Base-by-base conservation (phyloP, 2,888 invertebrate species). In the Sericinus montela region DNA sequence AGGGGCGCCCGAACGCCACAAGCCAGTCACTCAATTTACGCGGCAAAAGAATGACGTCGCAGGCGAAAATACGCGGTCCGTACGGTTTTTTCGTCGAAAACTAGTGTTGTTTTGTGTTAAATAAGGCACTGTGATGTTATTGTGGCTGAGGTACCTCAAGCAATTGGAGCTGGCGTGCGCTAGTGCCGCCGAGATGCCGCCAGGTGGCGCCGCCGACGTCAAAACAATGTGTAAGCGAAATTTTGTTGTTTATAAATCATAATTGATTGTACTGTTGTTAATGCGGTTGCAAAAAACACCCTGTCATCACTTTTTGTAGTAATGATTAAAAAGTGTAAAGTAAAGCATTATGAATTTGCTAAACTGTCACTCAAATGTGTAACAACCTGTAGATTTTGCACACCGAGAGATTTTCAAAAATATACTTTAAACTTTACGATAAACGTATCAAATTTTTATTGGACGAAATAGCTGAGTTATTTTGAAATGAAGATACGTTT, bases 21-120 rank as follows among this genome's bases (percentile, higher is more conserved):
- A 65, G 79, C 81, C 88, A 88, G 88, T 88, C 87, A 87, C 84
- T 87, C 83, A 82, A 69, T 73, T 77, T 77, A 75, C 83, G 80
- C 86, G 85, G 84, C 73, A 77, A 85, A 84, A 87, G 87, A 79
- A 86, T 88, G 88, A 87, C 88, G 87, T 78, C 65, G 67, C 60
- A 55, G 55, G 58, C 56, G 63, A 65, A 63, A 65, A 63, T 56
- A 58, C 58, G 65, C 63, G 65, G 58, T 62, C 54, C 55, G 52
- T 48, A 51, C 28, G 19, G 9, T 28, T 34, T 13, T 19, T 36
- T 30, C 10, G 16, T 16, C 30, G 28, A 32, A 28, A 39, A 39
- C 40, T 50, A 50, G 62, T 48, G 57, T 58, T 65, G 57, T 60
- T 63, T 62, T 53, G 55, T 56, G 55, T 51, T 41, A 53, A 54